Evolutionary conservation across 37 sponge, comb jelly and placozoan species (phyloP), one percentile per base, ranked within the genome.

Genomic region (Haliclona indistincta): DNA sequence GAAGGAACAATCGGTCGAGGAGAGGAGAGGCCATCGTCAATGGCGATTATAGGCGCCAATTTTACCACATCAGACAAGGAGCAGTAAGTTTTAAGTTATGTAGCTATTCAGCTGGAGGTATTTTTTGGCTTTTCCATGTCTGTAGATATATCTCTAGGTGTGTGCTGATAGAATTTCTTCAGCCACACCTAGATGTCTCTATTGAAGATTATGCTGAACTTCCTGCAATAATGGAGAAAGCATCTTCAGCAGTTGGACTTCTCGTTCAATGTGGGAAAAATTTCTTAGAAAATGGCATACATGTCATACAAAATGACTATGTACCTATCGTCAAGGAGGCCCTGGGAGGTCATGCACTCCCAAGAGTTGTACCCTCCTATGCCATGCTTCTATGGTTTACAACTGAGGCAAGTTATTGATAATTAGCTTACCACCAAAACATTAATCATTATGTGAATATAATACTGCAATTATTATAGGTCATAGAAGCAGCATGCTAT

Each of bases 331-430:
- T 68, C 23, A 2, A 38, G 6, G 43, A 68, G 17, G n/a, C 23
- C 13, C 2, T 42, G 2, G 70, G 3, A 2, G 70, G 23, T 5
- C 34, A 68, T 3, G 20, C 38, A 19, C 19, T 44, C 19, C 70
- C 70, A 4, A 37, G 70, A 28, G 70, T 67, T 28, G 37, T 10
- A 7, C 39, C 42, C 8, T 33, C 42, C 15, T 67, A 67, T 35
- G 37, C 42, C 6, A 67, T 68, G 38, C 43, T 68, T 20, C 49
- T 68, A 38, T 68, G 70, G 45, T 68, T 68, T 38, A 26, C 49
- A 20, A 42, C n/a, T 23, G 28, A 68, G 43, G 70, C 5, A 3
- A 61, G 49, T n/a, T n/a, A n/a, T n/a, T n/a, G n/a, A n/a, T n/a
- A n/a, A n/a, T n/a, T n/a, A n/a, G n/a, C n/a, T n/a, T n/a, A n/a